Percentiles rank a stretch among this genome's conserved stretches.
These are phyloP conservation scores for Tipula vernalis DNA, from an alignment of 2,888 invertebrate genomes.

Conservation along the genomic window DNA sequence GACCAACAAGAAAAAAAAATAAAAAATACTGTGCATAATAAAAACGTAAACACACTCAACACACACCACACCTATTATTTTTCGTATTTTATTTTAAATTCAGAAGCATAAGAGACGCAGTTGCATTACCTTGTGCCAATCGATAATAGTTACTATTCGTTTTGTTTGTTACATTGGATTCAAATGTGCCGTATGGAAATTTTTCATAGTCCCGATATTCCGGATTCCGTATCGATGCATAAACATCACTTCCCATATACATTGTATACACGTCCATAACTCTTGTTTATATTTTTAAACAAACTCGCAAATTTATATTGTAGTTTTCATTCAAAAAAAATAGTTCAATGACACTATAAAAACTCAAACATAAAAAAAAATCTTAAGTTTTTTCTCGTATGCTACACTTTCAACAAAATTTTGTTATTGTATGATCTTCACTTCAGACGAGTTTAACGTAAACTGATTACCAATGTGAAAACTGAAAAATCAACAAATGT, in stretches of 20 bases:
- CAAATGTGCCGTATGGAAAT: constrained; percentile 34
- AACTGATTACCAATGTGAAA: background rate
- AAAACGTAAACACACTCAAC: background rate
- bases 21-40: background rate
- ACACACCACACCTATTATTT: background rate
- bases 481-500: background rate
- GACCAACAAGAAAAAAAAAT: background rate
- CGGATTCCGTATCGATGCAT: constrained; percentile 36
- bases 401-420: background rate
- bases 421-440: background rate
- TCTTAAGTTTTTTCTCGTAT: background rate
- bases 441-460: background rate
- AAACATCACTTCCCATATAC: constrained; percentile 40
- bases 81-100: background rate
- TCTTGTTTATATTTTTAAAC: background rate
- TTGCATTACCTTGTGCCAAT: constrained; percentile 30
- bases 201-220: constrained; percentile 41
- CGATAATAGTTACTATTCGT: constrained; percentile 26
- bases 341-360: background rate
- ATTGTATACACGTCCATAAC: constrained; percentile 44
- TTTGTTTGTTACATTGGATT: constrained; percentile 24
- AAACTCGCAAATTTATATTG: background rate
- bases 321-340: background rate
- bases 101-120: background rate
- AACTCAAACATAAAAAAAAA: background rate